Percentiles rank a stretch among this genome's conserved stretches.
These are phyloP conservation scores for Lasioglossum malachurum DNA, from an alignment of 2,888 invertebrate genomes.

Conservation along the genomic window DNA sequence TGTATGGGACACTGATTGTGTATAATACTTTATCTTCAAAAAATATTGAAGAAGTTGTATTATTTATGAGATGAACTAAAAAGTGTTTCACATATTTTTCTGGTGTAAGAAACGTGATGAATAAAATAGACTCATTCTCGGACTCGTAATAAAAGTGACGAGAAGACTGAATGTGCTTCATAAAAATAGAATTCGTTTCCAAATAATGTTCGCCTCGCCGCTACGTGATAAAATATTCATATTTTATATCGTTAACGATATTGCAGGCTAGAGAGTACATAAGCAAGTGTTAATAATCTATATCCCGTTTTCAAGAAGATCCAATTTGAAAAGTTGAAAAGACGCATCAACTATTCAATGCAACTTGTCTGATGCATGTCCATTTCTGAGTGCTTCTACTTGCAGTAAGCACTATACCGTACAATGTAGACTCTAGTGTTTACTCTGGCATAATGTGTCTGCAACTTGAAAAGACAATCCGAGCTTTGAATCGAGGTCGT, in stretches of 20 bases:
- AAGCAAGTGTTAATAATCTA: not conserved
- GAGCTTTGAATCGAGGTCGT: not conserved
- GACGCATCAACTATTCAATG: not conserved
- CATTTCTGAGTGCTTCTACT: not conserved
- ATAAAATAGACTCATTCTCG: not conserved
- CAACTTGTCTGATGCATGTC: not conserved
- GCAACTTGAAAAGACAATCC: conserved; percentile 3
- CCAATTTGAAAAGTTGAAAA: not conserved
- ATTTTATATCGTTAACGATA: not conserved
- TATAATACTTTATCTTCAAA: not conserved
- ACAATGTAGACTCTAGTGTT: not conserved
- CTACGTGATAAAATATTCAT: not conserved
- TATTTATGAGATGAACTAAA: too few relatives aligned
- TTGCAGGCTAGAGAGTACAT: not conserved
- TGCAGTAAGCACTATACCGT: not conserved
- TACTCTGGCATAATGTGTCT: not conserved
- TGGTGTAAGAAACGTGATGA: not conserved
- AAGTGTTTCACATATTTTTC: not conserved
- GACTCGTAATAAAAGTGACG: not conserved
- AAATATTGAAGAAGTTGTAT: not conserved
- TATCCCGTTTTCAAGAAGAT: not conserved
- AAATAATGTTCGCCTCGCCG: not conserved
- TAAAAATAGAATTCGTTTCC: not conserved
- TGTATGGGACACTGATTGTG: not conserved
- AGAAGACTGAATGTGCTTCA: not conserved